Percentiles rank a stretch among this genome's conserved stretches.
Conservation (phyloP, 2,797 vertebrate genomes). For the Cynodonichthys magdalenae region DNA sequence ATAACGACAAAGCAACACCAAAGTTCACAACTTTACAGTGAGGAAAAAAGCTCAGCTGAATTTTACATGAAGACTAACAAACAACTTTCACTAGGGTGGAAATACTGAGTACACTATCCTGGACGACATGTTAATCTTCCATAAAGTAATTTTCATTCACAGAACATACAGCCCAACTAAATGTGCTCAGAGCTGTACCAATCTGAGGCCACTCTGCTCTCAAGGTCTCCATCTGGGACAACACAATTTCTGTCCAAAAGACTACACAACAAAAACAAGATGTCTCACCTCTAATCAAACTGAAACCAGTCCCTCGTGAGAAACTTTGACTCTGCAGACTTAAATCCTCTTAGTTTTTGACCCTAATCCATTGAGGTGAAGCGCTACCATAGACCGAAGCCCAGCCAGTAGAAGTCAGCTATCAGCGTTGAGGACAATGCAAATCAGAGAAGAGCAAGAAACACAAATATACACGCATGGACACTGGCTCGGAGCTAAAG, state of each 20-base stretch:
- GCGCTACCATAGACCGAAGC: slow-evolving; percentile 29
- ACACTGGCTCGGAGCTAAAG: slow-evolving; percentile 47
- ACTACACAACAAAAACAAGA: slow-evolving; percentile 12
- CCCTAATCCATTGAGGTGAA: slow-evolving; percentile 76
- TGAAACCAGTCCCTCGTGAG: slow-evolving; percentile 21
- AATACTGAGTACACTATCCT: slow-evolving; percentile 2
- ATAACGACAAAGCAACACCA: slow-evolving; percentile 36
- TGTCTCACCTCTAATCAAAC: slow-evolving; percentile 18
- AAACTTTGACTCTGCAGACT: slow-evolving; percentile 63
- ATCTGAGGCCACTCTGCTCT: neutral
- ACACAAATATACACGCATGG: slow-evolving; percentile 30
- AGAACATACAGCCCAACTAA: neutral
- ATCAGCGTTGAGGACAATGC: slow-evolving; percentile 20
- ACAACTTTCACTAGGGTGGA: neutral
- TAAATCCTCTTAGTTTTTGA: slow-evolving; percentile 77
- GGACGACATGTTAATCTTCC: too few species aligned
- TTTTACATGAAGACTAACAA: neutral
- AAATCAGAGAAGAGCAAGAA: slow-evolving; percentile 33
- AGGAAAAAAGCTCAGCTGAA: slow-evolving; percentile 13
- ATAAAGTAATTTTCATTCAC: neutral
- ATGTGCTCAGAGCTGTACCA: too few species aligned
- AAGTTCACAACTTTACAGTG: slow-evolving; percentile 11
- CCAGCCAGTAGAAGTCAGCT: slow-evolving; percentile 39
- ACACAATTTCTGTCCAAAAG: neutral
- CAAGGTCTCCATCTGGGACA: neutral